Conservation (phyloP, 2,113 vertebrate genomes). For the Varanus komodoensis region DNA sequence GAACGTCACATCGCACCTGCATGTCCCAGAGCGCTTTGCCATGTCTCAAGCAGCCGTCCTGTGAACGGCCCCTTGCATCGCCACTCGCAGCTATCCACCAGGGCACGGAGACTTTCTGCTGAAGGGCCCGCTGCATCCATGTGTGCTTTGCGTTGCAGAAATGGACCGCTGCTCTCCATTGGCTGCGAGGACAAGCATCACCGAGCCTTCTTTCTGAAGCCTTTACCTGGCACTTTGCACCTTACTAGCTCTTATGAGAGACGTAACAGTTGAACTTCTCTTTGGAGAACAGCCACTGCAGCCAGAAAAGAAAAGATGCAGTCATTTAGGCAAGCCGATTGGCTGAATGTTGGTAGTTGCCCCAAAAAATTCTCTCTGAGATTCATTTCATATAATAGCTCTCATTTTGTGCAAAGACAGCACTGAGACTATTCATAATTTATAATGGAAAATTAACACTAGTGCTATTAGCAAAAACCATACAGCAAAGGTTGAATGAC, state of each 20-base stretch:
- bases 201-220: conserved; percentile 14
- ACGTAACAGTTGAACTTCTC: background rate
- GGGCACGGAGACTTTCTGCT: background rate
- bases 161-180: background rate
- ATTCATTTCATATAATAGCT: conserved; percentile 34
- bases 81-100: background rate
- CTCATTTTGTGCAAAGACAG: conserved; percentile 6
- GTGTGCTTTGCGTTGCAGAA: fast-evolving
- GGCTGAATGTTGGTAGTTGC: background rate
- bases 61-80: no score
- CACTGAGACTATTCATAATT: conserved; percentile 21
- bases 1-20: background rate
- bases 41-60: no score
- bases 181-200: conserved; percentile 21
- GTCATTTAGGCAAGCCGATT: background rate
- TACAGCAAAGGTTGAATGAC: conserved; percentile 13
- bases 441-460: conserved; percentile 20
- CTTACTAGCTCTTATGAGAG: background rate
- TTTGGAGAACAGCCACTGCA: background rate
- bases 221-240: conserved; percentile 9
- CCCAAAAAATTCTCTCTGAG: background rate
- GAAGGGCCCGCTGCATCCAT: background rate
- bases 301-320: background rate
- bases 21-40: background rate
- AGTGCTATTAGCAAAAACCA: conserved; percentile 12